Conservation (phyloP, 2,113 vertebrate genomes). For the Anseranas semipalmata region DNA sequence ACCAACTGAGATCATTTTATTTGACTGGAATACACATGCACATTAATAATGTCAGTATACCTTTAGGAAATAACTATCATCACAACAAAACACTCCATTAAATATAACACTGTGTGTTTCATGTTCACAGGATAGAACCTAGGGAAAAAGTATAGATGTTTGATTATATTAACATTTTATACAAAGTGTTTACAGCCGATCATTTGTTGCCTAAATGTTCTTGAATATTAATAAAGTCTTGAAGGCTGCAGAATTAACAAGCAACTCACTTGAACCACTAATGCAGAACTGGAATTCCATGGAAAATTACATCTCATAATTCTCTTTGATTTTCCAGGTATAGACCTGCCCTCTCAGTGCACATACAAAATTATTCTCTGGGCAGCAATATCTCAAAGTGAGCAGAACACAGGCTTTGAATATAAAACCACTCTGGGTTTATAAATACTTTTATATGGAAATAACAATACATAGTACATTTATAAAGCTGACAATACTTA, state of each 20-base stretch:
- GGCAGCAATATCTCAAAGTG: slow-evolving; percentile 8
- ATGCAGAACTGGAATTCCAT: slow-evolving; percentile 42
- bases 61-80: slow-evolving; percentile 11
- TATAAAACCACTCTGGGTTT: neutral
- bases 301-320: slow-evolving; percentile 48
- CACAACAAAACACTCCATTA: neutral
- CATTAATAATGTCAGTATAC: neutral
- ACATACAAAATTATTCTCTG: slow-evolving; percentile 14
- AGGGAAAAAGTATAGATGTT: neutral
- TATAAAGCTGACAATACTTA: neutral
- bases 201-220: slow-evolving; percentile 11
- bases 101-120: neutral
- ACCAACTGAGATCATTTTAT: neutral
- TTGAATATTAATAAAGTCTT: slow-evolving; percentile 10
- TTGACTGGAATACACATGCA: slow-evolving; percentile 3
- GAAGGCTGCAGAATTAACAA: neutral
- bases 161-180: neutral
- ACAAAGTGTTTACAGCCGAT: neutral
- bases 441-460: neutral
- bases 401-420: neutral
- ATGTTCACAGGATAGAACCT: neutral
- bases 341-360: slow-evolving; percentile 11
- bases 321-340: slow-evolving; percentile 60
- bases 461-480: neutral
- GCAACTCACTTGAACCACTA: neutral